These are phyloP conservation scores for Selenia dentaria DNA, from an alignment of 2,888 invertebrate genomes.

Conservation along the genomic window DNA sequence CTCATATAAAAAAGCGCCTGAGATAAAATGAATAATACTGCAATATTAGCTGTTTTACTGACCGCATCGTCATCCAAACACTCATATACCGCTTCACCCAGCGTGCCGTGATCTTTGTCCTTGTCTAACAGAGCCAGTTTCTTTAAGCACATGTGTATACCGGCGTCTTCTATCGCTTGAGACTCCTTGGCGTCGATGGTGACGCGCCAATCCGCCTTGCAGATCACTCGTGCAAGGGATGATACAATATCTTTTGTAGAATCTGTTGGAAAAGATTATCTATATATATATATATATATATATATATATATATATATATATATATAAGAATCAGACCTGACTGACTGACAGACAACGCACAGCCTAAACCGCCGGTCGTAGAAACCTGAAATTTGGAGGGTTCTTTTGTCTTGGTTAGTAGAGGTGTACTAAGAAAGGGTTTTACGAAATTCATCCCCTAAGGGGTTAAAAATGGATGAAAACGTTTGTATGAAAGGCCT, in stretches of 20 bases:
- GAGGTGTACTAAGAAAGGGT: too few species aligned
- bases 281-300: too few species aligned
- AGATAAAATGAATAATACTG: background rate
- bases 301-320: too few species aligned
- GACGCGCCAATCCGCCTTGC: conserved; percentile 82
- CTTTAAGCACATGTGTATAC: conserved; percentile 90
- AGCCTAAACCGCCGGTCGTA: too few species aligned
- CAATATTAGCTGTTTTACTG: too few species aligned
- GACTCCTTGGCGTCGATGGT: conserved; percentile 69
- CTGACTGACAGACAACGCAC: too few species aligned
- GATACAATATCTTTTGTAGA: conserved; percentile 62
- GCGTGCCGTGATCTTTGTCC: conserved; percentile 71
- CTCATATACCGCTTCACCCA: conserved; percentile 84
- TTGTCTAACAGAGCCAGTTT: conserved; percentile 89
- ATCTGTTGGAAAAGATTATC: conserved; percentile 49
- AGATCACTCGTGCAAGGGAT: conserved; percentile 63
- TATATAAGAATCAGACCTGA: too few species aligned
- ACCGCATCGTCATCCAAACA: conserved; percentile 83
- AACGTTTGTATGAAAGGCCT: too few species aligned
- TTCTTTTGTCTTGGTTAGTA: too few species aligned
- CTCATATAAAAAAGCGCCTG: background rate
- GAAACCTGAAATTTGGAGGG: too few species aligned
- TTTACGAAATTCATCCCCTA: too few species aligned
- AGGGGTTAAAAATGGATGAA: too few species aligned
- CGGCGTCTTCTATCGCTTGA: conserved; percentile 89